phyloP scores from a whole-genome alignment of 2,797 vertebrate species.

The Spatula versicolor region DNA sequence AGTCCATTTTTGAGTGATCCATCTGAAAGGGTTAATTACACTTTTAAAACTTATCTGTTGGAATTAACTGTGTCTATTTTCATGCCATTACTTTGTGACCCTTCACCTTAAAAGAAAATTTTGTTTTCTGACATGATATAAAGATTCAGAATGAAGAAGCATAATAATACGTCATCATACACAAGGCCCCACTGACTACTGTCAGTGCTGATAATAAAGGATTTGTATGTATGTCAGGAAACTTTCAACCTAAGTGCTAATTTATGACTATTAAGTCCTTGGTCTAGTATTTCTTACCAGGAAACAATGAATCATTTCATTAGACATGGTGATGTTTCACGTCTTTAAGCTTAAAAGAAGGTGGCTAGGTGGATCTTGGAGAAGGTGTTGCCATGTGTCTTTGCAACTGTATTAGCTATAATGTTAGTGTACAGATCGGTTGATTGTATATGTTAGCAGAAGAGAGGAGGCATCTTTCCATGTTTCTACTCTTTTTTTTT shows the following conservation, averaged over 20 bases:
- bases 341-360: neutral
- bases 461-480: neutral
- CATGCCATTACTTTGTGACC: neutral
- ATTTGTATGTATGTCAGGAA: neutral
- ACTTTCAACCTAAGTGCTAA: neutral
- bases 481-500: neutral
- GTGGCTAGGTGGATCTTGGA: neutral
- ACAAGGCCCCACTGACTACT: neutral
- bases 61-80: neutral
- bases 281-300: neutral
- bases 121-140: neutral
- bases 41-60: neutral
- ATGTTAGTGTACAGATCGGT: neutral
- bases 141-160: neutral
- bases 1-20: neutral
- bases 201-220: neutral
- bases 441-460: neutral
- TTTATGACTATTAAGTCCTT: neutral
- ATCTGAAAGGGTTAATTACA: neutral
- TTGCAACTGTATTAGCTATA: neutral
- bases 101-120: neutral
- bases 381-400: neutral
- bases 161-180: neutral
- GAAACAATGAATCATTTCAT: neutral
- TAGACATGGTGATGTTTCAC: neutral